phyloP scores from a whole-genome alignment of 2,797 vertebrate genomes.

The Erethizon dorsatum region DNA sequence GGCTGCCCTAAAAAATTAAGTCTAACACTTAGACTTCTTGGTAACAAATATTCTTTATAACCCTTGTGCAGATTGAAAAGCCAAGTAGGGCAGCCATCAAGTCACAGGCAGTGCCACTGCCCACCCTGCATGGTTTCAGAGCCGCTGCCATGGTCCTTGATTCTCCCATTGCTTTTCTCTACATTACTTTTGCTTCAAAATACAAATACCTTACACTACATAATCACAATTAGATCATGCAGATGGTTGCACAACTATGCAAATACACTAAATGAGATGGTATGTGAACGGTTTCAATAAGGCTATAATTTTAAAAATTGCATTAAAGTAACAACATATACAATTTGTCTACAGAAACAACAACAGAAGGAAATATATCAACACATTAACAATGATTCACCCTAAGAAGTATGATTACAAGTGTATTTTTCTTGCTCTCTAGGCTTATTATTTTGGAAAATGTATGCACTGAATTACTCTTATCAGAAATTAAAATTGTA shows the following conservation, averaged over 20 bases:
- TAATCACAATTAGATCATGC: background rate
- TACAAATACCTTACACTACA: background rate
- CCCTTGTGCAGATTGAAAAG: background rate
- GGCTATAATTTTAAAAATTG: background rate
- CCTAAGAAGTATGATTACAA: slow-evolving; percentile 18
- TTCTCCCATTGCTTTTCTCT: background rate
- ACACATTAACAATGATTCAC: background rate
- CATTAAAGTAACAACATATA: background rate
- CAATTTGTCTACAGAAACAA: background rate
- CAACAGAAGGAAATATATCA: background rate
- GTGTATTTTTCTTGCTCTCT: background rate
- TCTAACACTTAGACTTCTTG: slow-evolving; percentile 16
- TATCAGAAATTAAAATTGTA: slow-evolving; percentile 29
- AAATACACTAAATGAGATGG: slow-evolving; percentile 36
- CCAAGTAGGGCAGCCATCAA: background rate
- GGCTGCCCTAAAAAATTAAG: slow-evolving; percentile 57
- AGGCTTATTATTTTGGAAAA: slow-evolving; percentile 60
- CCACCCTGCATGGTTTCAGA: background rate
- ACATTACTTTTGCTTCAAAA: slow-evolving; percentile 14
- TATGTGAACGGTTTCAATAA: slow-evolving; percentile 10
- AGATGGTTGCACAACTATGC: background rate
- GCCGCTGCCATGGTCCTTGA: background rate
- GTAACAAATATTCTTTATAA: slow-evolving; percentile 34
- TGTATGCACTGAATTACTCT: background rate
- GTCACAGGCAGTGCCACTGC: background rate